A percentile compares a stretch with the other conserved stretches of the same genome.
Conservation (phyloP, 2,113 vertebrate species). For the Sitta europaea region DNA sequence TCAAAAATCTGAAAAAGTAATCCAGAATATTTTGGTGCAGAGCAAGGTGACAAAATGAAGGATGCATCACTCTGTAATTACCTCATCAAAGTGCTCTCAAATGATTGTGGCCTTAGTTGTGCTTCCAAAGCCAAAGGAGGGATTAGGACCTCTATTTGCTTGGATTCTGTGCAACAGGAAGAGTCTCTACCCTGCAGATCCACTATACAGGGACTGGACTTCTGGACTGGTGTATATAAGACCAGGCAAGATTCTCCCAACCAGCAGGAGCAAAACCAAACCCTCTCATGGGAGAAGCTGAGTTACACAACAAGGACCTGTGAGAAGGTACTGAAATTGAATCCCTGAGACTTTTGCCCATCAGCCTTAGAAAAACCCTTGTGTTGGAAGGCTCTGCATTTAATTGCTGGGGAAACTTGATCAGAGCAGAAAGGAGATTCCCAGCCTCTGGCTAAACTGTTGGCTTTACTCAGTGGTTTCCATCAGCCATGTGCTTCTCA, state of each 20-base stretch:
- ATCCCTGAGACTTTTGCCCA: background rate
- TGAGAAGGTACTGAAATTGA: background rate
- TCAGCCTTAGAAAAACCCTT: background rate
- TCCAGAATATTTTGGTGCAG: background rate
- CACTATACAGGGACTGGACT: background rate
- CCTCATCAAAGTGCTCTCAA: background rate
- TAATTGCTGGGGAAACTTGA: slow-evolving; percentile 47
- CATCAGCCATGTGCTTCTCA: background rate
- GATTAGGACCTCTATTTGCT: background rate
- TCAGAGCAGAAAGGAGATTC: slow-evolving; percentile 36
- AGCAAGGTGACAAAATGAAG: background rate
- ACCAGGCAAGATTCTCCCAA: background rate
- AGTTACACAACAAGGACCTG: background rate
- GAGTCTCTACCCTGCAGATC: background rate
- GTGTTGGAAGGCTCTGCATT: slow-evolving; percentile 12
- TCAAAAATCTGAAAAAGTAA: background rate
- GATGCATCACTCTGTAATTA: background rate
- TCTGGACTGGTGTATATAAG: too few relatives aligned
- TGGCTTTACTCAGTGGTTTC: slow-evolving; percentile 34
- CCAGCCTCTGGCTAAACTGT: slow-evolving; percentile 41
- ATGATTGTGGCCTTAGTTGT: background rate
- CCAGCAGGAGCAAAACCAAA: background rate
- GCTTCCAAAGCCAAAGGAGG: background rate
- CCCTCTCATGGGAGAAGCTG: background rate
- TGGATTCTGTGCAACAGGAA: background rate